Evolutionary conservation across 2,888 invertebrate species (phyloP), one percentile per base, ranked within the genome.

Genomic region (Trissoscelio sp.): DNA sequence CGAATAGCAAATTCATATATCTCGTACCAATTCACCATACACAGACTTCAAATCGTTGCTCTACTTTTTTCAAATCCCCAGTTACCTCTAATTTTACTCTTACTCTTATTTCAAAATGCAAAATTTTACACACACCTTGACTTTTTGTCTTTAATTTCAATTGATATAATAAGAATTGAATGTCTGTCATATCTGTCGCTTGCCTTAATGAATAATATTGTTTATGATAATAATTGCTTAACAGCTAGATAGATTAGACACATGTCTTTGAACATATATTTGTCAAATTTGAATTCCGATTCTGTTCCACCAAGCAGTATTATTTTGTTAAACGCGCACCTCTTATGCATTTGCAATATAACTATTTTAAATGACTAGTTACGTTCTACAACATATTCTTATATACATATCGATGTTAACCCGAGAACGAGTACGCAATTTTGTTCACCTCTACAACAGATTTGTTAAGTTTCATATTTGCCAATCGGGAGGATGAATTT

Each of bases 291-390:
- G 57, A 62, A 39, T 69, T 62, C 39, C 46, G 37, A 39, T 62
- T 64, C 12, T 31, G 51, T 55, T 70, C 69, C 51, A 51, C 42
- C 58, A 67, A 75, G 66, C 74, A 34, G 9, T 73, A 55, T 24
- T 55, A 31, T 37, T 44, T 57, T n/a, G n/a, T 42, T 60, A 20
- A 14, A 62, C 31, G 20, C 53, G 20, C 42, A 48, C 14, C 20
- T 18, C n/a, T 57, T 48, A 14, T 53, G 46, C 24, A 24, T 66
- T 39, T 58, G 64, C 55, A 22, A 22, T 48, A 62, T 62, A 67
- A 39, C 69, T 73, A 73, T 81, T 67, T 74, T 81, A 82, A 86
- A 83, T 89, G 88, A 88, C 88, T 89, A 88, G 87, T 86, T 86
- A 83, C 57, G 86, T 85, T 82, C 86, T 88, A 88, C 72, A 77